phyloP scores from a whole-genome alignment of 2,888 invertebrate genomes.

The Carcina quercana region DNA sequence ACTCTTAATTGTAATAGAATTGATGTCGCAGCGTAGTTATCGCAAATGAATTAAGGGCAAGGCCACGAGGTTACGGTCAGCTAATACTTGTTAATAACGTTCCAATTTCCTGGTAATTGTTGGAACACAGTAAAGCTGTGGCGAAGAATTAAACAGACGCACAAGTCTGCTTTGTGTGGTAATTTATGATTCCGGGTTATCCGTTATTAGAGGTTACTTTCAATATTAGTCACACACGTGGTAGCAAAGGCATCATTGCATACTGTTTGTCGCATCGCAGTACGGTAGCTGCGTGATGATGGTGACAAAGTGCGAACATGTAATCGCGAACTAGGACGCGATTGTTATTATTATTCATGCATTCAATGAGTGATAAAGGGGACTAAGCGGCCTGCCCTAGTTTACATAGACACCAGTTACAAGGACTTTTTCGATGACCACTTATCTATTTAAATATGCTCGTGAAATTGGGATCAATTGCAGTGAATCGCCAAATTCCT shows the following conservation, averaged over 20 bases:
- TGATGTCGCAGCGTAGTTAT: slow-evolving; percentile 19
- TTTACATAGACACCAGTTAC: too few species aligned
- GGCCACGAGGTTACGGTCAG: slow-evolving; percentile 39
- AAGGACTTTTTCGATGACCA: too few species aligned
- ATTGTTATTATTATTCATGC: slow-evolving; percentile 11
- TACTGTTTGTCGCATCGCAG: neutral
- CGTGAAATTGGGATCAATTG: too few species aligned
- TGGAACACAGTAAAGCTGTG: slow-evolving; percentile 1
- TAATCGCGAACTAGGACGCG: slow-evolving; percentile 12
- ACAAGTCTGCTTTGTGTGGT: slow-evolving; percentile 18
- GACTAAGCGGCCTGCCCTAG: too few species aligned
- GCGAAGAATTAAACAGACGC: slow-evolving; percentile 6
- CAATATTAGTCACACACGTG: neutral
- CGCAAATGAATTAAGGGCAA: slow-evolving; percentile 38
- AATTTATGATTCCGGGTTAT: slow-evolving; percentile 18
- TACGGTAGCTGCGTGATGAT: too few species aligned
- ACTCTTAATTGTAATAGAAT: too few species aligned
- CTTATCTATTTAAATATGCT: too few species aligned
- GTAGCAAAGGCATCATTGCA: neutral
- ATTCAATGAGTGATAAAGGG: slow-evolving; percentile 6
- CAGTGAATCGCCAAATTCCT: too few species aligned
- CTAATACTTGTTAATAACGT: slow-evolving; percentile 26
- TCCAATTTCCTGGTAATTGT: slow-evolving; percentile 40
- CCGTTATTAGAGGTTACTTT: slow-evolving; percentile 1
- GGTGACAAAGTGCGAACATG: slow-evolving; percentile 2